A percentile compares a stretch with the other conserved stretches of the same genome.
Evolutionary conservation across 2,797 vertebrate species (phyloP).

Genomic region (Eurystomus glaucurus): DNA sequence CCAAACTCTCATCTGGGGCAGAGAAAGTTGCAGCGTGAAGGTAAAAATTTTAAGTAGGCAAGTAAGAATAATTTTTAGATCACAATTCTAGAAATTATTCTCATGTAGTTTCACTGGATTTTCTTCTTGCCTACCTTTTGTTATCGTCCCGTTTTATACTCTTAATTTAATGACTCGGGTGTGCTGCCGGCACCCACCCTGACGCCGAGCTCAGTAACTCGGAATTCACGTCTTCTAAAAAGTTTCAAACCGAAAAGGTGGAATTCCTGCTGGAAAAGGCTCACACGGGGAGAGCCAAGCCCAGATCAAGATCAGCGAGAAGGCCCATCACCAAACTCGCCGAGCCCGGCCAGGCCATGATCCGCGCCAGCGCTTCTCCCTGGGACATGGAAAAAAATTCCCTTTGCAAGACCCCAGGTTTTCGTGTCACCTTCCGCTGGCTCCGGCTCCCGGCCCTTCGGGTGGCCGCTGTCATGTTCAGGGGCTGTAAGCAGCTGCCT

Average conservation of each 20-base stretch:
- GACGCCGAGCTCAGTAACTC: neutral
- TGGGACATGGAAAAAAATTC: neutral
- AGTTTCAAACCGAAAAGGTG: neutral
- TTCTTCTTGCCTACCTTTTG: neutral
- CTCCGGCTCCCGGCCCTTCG: neutral
- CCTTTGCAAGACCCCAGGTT: neutral
- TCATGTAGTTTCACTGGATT: neutral
- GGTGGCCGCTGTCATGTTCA: accelerated
- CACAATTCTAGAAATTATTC: neutral
- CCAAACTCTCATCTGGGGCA: neutral
- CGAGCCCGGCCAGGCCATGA: neutral
- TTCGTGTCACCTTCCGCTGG: accelerated
- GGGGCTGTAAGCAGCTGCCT: neutral
- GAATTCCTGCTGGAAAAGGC: neutral
- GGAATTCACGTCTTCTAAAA: neutral
- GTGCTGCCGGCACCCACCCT: neutral
- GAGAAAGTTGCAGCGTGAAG: neutral
- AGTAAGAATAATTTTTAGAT: neutral
- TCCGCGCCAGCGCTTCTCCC: accelerated
- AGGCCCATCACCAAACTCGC: neutral
- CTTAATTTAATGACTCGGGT: neutral
- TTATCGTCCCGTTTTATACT: neutral
- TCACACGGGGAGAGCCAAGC: accelerated
- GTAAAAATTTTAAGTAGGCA: neutral
- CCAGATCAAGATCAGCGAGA: neutral